Base-by-base conservation (phyloP, 1,140 invertebrate genomes). In the Coelopa frigida region DNA sequence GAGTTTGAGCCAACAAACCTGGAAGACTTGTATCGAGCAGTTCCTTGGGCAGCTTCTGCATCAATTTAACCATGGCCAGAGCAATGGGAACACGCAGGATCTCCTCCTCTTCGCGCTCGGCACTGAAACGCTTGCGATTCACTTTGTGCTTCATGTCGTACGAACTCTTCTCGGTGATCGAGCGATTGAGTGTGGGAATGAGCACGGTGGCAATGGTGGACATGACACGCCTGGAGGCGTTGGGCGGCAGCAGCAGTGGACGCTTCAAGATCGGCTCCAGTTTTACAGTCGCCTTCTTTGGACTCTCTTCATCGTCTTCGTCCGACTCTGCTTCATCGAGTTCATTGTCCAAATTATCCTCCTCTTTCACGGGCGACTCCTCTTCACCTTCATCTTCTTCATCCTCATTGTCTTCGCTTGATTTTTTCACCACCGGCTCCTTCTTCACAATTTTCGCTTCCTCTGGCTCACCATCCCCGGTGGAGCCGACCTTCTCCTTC, bases 71-170 rank as follows among this genome's bases (percentile, higher is more conserved):
- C 52, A 95, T 76, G 1, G 94, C 92, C 29, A 97, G 70, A 1
- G 92, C 91, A 52, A 98, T 83, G 0, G 95, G 94, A 10, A 97
- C 85, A 45, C 89, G 75, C 45, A 90, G 71, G 52, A 97, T 83
- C 61, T 97, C 92, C 52, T 94, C 86, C 57, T 96, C 90, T 54
- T 87, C 84, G n/a, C 76, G 74, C 22, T 81, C 79, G 7, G 72
- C 49, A 20, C 78, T 75, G 1, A 74, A 73, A 3, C 73, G 75
- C 36, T 82, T 83, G 22, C 82, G 78, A 59, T 89, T 87, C 1
- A 88, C 59, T 62, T 94, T 94, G 66, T 94, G 91, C 33, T 82
- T 83, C 20, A 68, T 73, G 51, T 88, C 90, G 49, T 83, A 80
- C 42, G 81, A 81, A 0, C 83, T 83, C 70, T 85, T 74, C 54